These are phyloP conservation scores for Brachycybe producta DNA, from an alignment of 2,888 invertebrate genomes.

Conservation along the genomic window DNA sequence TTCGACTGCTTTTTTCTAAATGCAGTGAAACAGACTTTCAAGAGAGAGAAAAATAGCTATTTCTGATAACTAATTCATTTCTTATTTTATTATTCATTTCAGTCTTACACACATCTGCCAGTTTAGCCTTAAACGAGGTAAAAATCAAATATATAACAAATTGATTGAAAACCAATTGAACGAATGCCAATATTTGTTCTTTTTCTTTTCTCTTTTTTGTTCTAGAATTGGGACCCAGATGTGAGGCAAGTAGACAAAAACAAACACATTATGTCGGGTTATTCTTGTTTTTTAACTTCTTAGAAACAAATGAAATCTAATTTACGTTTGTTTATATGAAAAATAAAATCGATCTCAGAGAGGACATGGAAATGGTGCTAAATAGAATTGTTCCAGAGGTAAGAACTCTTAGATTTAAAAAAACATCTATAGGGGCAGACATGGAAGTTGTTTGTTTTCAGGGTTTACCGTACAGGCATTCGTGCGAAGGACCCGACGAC, in stretches of 20 bases:
- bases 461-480: conserved; percentile 88
- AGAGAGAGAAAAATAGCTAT: too few species aligned
- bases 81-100: conserved; percentile 15
- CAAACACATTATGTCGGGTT: too few species aligned
- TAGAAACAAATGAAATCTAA: neutral
- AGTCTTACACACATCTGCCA: conserved; percentile 97
- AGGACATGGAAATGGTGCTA: conserved; percentile 99
- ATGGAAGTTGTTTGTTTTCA: conserved; percentile 24
- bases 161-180: conserved; percentile 1
- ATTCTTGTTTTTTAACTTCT: too few species aligned
- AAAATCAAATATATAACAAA: too few species aligned
- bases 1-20: too few species aligned
- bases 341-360: conserved; percentile 41
- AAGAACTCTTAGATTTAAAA: conserved; percentile 21
- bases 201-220: conserved; percentile 13
- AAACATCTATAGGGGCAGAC: too few species aligned
- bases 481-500: conserved; percentile 95
- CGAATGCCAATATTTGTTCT: neutral
- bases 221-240: conserved; percentile 90
- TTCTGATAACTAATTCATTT: too few species aligned
- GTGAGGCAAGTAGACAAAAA: conserved; percentile 52
- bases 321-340: too few species aligned
- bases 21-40: too few species aligned
- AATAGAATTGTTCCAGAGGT: conserved; percentile 94
- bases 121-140: conserved; percentile 76